Conservation (phyloP, 2,888 invertebrate species). For the Cosmia trapezina region DNA sequence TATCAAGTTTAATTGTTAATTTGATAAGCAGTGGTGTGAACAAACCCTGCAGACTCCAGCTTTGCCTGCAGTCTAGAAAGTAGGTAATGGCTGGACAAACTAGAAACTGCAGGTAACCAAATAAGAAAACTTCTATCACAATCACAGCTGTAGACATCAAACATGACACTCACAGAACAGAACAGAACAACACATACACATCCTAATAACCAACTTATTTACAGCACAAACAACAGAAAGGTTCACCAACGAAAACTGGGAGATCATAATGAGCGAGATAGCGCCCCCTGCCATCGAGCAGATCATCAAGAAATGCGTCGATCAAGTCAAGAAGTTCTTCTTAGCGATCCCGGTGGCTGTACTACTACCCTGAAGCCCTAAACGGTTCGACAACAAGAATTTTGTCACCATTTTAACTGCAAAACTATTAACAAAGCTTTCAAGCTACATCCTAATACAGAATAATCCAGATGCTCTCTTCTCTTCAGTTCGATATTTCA, state of each 20-base stretch:
- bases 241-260: conserved; percentile 88
- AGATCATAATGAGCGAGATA: conserved; percentile 86
- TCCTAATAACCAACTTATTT: conserved; percentile 67
- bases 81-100: too few relatives aligned
- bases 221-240: conserved; percentile 84
- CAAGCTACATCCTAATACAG: neutral
- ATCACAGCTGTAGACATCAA: neutral
- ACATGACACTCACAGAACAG: neutral
- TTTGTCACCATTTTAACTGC: conserved; percentile 20
- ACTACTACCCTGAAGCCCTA: conserved; percentile 68
- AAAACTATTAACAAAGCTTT: conserved; percentile 15
- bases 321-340: conserved; percentile 82
- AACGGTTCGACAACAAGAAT: conserved; percentile 74
- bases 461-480: neutral
- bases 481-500: neutral
- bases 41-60: too few relatives aligned
- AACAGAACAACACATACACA: conserved; percentile 38
- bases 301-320: conserved; percentile 82
- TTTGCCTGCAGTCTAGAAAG: too few relatives aligned
- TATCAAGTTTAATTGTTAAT: too few relatives aligned
- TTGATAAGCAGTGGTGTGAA: too few relatives aligned
- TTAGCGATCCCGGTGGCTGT: conserved; percentile 75
- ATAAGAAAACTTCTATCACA: neutral
- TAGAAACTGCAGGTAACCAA: neutral
- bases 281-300: conserved; percentile 84